A percentile compares a stretch with the other conserved stretches of the same genome.
These are phyloP conservation scores for Phasianus colchicus DNA, from an alignment of 2,113 vertebrate genomes.

Conservation along the genomic window DNA sequence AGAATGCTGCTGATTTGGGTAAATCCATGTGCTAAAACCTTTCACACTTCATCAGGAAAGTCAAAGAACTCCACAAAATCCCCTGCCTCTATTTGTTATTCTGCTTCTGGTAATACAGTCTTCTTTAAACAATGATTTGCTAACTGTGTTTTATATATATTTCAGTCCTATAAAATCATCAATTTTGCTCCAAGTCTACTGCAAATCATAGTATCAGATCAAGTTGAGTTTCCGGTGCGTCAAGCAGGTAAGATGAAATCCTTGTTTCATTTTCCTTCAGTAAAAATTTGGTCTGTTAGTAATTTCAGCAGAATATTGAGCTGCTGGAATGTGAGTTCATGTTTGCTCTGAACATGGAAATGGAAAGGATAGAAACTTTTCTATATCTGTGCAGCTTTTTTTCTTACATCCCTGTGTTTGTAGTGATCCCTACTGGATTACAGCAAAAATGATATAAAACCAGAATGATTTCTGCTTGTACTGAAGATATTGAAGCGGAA, in stretches of 20 bases:
- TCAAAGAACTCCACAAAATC: neutral
- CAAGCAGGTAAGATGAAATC: constrained; percentile 89
- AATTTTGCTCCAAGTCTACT: constrained; percentile 97
- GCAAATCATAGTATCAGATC: constrained; percentile 95
- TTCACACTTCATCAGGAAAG: neutral
- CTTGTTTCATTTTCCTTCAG: neutral
- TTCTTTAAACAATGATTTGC: neutral
- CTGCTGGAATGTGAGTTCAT: neutral
- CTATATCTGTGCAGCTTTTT: rapidly evolving
- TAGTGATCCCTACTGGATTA: constrained; percentile 29
- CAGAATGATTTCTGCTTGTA: neutral
- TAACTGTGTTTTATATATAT: constrained; percentile 62
- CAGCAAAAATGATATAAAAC: neutral
- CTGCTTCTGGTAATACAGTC: neutral
- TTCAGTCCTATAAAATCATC: constrained; percentile 98
- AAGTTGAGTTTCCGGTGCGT: constrained; percentile 96
- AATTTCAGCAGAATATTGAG: neutral
- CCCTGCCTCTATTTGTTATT: neutral
- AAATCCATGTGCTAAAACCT: neutral
- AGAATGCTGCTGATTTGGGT: neutral
- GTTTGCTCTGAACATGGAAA: neutral
- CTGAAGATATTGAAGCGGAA: neutral
- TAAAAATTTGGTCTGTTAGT: neutral
- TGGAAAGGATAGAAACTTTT: neutral
- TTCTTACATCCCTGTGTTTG: neutral